Conservation (phyloP, 2,797 vertebrate species). For the Pelochelys cantorii region DNA sequence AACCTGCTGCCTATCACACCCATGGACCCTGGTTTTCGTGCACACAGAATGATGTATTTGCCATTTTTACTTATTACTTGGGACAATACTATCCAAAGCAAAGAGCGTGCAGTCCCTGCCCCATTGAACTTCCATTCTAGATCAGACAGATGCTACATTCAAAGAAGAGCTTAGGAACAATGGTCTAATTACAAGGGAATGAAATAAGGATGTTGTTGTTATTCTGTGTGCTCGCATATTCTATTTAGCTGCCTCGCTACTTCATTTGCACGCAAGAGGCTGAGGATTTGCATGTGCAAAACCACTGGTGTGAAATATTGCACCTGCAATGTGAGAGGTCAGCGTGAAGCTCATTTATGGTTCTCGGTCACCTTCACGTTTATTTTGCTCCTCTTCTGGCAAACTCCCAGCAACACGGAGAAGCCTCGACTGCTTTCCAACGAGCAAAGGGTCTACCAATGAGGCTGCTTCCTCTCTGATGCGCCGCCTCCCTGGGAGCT, state of each 20-base stretch:
- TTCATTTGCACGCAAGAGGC: not conserved
- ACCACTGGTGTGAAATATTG: not conserved
- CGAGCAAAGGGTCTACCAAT: not conserved
- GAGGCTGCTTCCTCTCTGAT: not conserved
- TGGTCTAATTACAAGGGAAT: not conserved
- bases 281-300: not conserved
- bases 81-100: not conserved
- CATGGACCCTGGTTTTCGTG: not conserved
- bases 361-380: not conserved
- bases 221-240: not conserved
- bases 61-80: not conserved
- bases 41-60: not conserved
- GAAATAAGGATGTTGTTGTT: not conserved
- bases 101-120: not conserved
- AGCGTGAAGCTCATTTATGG: not conserved
- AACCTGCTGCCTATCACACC: too few species aligned
- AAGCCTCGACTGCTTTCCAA: not conserved
- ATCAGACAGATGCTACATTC: not conserved
- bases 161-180: not conserved
- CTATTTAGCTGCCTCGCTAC: not conserved
- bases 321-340: not conserved
- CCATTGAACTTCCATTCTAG: not conserved
- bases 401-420: not conserved
- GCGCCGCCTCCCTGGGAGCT: too few species aligned
- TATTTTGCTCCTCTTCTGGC: not conserved